These are phyloP conservation scores for Gobius niger DNA, from an alignment of 2,113 vertebrate species.

Conservation along the genomic window DNA sequence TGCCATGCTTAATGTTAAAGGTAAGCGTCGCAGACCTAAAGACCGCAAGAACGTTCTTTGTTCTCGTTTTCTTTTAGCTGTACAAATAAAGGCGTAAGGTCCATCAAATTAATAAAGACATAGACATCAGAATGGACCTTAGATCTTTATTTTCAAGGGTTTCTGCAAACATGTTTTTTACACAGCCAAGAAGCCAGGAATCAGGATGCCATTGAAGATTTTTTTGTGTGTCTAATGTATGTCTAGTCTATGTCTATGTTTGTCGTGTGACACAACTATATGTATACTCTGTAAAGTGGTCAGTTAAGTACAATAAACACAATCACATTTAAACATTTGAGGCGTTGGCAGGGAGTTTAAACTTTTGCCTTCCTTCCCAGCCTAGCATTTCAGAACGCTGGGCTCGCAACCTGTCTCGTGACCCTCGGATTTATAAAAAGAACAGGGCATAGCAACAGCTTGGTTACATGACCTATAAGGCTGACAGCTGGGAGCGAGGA, in stretches of 20 bases:
- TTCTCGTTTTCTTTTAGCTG: neutral
- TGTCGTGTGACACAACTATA: neutral
- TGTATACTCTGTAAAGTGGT: slow-evolving; percentile 3
- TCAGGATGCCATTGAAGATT: neutral
- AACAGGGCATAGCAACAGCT: neutral
- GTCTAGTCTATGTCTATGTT: neutral
- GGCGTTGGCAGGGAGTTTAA: neutral
- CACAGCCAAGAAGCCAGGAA: neutral
- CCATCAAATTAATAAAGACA: slow-evolving; percentile 34
- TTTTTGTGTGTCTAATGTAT: neutral
- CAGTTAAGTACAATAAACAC: slow-evolving; percentile 14
- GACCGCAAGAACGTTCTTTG: neutral
- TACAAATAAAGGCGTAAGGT: slow-evolving; percentile 45
- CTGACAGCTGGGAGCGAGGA: neutral
- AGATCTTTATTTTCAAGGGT: slow-evolving; percentile 31
- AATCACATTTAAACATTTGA: neutral
- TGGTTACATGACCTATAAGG: slow-evolving; percentile 1
- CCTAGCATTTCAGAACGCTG: neutral
- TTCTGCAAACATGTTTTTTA: neutral
- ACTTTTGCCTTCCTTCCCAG: neutral
- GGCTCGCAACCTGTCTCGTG: neutral
- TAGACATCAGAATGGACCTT: slow-evolving; percentile 23
- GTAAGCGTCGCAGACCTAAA: slow-evolving; percentile 66
- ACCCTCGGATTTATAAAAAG: neutral
- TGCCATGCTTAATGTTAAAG: slow-evolving; percentile 93